Conservation (phyloP, 2,888 invertebrate species). For the Aporophyla nigra region DNA sequence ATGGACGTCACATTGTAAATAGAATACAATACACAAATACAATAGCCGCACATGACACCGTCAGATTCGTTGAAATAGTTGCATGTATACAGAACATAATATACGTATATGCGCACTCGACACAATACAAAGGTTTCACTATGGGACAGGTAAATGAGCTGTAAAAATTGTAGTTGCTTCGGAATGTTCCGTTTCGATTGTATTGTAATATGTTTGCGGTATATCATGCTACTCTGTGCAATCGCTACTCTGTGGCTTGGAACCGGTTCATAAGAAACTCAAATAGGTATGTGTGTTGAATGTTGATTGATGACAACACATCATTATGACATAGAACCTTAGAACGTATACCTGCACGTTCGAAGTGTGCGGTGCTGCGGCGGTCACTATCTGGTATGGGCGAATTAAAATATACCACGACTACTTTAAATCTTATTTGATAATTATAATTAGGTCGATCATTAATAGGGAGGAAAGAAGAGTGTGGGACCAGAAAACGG, state of each 20-base stretch:
- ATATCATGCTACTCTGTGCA: not conserved
- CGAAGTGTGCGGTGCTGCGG: too few species aligned
- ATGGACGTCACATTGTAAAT: not conserved
- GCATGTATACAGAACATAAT: not conserved
- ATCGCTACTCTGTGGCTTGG: conserved; percentile 17
- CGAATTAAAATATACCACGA: not conserved
- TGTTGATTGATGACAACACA: conserved; percentile 7
- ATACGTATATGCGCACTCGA: not conserved
- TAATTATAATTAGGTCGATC: not conserved
- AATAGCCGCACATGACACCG: conserved; percentile 10
- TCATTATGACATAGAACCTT: not conserved
- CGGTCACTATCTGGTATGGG: not conserved
- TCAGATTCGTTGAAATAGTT: not conserved
- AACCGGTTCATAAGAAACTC: not conserved
- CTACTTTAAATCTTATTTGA: not conserved
- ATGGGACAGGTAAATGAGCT: conserved; percentile 10
- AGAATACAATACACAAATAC: not conserved
- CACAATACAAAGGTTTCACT: conserved; percentile 7
- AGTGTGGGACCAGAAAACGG: not conserved
- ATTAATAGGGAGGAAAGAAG: not conserved
- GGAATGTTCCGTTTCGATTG: conserved; percentile 18
- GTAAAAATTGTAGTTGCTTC: conserved; percentile 16
- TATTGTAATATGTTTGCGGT: conserved; percentile 19
- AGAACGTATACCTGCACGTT: too few species aligned
- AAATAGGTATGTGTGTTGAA: not conserved